Evolutionary conservation across 2,113 vertebrate genomes (phyloP), one percentile per base, ranked within the genome.

Genomic region (Atrichornis clamosus): DNA sequence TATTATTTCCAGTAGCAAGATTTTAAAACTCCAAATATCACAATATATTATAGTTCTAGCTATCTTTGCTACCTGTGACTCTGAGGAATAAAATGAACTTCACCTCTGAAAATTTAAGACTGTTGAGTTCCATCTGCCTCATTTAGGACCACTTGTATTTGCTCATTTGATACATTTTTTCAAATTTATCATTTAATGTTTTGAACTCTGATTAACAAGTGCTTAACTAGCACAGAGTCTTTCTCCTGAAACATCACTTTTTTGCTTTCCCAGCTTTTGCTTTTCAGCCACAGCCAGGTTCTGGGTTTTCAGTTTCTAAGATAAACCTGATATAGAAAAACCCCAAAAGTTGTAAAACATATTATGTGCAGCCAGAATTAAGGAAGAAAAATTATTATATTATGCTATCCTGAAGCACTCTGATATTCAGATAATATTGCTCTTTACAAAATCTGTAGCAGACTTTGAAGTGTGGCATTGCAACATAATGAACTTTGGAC

Each of bases 401-500:
- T 60, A 27, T 63, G 33, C 27, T 70, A 12, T 59, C 21, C 67
- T 55, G 41, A 85, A 88, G 15, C 35, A 90, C 11, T 65, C 28
- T 53, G 79, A 50, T 87, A 81, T 70, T 84, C 47, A 75, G 44
- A 32, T 90, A 46, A n/a, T 74, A 69, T 22, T 70, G 41, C 20
- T 81, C 55, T 83, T 91, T 60, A 70, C 39, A 15, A 50, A 78
- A 73, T 89, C 35, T 75, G 11, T 68, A 50, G 41, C 63, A 96
- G 68, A 59, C 75, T 90, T 94, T 81, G 90, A 87, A 85, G 70
- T 30, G 69, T 78, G 76, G n/a, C 77, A 84, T 89, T 96, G 76
- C 88, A 92, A 95, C 83, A 87, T 37, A 83, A 26, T 33, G 88
- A 65, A 95, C 93, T 96, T 97, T 81, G 95, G 64, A 70, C 81